Evolutionary conservation across 2,888 invertebrate genomes (phyloP), one percentile per base, ranked within the genome.

Genomic region (Ametastegia equiseti): DNA sequence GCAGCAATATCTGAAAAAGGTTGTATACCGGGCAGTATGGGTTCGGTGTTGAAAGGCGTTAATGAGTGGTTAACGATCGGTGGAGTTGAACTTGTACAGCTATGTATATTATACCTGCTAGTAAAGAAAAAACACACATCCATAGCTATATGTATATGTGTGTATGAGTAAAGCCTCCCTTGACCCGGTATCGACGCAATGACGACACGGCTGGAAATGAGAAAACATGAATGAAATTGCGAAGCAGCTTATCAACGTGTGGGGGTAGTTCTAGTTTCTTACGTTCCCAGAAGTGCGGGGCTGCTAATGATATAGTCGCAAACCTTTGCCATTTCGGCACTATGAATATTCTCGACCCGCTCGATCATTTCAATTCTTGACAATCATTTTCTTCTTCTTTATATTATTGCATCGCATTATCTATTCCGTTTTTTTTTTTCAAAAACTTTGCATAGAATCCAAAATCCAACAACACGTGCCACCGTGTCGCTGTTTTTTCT

Each of bases 181-280:
- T 33, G 30, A 63, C 63, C 63, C 63, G 63, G n/a, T 71, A 71
- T 71, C 71, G 71, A 47, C 71, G 27, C 3, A n/a, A 33, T 30
- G 71, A 67, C 65, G 36, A 67, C 65, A 47, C 30, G 30, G 30
- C 71, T 9, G n/a, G 67, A 9, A 71, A 71, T 9, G 45, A 47
- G n/a, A 47, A 71, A 71, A 23, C 45, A 71, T 71, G 71, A 71
- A 71, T 71, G 71, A 71, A 71, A 30, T 36, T 47, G 71, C 47
- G 27, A 71, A 27, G 13, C n/a, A n/a, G n/a, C n/a, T n/a, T n/a
- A n/a, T n/a, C 45, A 71, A 71, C 45, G 27, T 27, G 39, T 19
- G 1, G 1, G 39, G 36, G 67, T 67, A 23, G 36, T 36, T 67
- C 19, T 19, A 13, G 67, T 23, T 36, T 36, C n/a, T 67, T 39